Percentiles rank a stretch among this genome's conserved stretches.
These are phyloP conservation scores for Echiichthys vipera DNA, from an alignment of 2,797 vertebrate species.

Conservation along the genomic window DNA sequence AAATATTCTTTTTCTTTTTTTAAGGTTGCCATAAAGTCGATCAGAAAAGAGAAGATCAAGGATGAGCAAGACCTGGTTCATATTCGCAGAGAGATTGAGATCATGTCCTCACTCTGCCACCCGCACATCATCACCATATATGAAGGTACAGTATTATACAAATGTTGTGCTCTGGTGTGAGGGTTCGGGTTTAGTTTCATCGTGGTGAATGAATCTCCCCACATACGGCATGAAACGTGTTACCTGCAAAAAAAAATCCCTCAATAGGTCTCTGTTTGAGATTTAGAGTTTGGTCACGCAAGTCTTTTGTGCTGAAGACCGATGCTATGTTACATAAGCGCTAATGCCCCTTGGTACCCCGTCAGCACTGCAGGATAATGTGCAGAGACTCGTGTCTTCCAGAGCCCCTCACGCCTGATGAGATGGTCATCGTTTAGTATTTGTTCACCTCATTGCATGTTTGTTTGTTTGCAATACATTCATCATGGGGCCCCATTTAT, in stretches of 20 bases:
- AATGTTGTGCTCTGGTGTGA: not conserved
- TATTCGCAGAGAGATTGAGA: constrained; percentile 97
- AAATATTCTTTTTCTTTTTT: not conserved
- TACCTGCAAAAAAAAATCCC: constrained; percentile 18
- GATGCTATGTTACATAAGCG: constrained; percentile 68
- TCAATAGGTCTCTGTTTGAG: constrained; percentile 52
- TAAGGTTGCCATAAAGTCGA: constrained; percentile 97
- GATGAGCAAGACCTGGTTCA: constrained; percentile 95
- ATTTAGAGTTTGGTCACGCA: constrained; percentile 68
- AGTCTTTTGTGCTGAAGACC: constrained; percentile 64
- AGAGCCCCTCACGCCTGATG: constrained; percentile 47
- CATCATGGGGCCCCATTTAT: constrained; percentile 5
- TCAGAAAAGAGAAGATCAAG: constrained; percentile 95
- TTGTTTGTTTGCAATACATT: constrained; percentile 26
- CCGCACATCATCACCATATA: constrained; percentile 96
- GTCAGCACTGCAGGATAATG: constrained; percentile 33
- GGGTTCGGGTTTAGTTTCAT: not conserved
- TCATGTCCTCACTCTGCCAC: constrained; percentile 97
- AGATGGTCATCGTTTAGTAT: constrained; percentile 37
- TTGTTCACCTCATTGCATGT: constrained; percentile 39
- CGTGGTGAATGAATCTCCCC: not conserved
- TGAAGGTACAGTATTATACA: constrained; percentile 87
- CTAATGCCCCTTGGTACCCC: not conserved
- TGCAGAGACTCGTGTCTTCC: constrained; percentile 52
- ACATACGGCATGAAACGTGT: constrained; percentile 38